Evolutionary conservation across 2,888 invertebrate genomes (phyloP).

Genomic region (Lasioglossum marginatum): DNA sequence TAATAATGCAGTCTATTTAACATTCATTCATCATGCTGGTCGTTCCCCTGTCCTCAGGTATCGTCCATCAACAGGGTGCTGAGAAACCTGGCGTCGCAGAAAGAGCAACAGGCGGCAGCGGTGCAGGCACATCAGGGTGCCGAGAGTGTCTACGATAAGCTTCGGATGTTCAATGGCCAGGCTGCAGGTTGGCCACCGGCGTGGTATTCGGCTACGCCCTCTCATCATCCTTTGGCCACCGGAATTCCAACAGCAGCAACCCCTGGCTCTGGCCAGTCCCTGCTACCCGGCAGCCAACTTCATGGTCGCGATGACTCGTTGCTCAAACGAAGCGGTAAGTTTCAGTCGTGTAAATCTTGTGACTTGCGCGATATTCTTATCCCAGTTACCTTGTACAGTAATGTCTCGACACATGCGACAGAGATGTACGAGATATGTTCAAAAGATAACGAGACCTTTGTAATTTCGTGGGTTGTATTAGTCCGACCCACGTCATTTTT

Average conservation of each 20-base stretch:
- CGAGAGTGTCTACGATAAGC: slow-evolving; percentile 97
- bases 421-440: too few relatives aligned
- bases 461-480: too few relatives aligned
- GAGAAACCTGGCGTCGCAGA: slow-evolving; percentile 97
- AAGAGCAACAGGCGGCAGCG: slow-evolving; percentile 94
- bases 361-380: neutral
- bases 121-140: slow-evolving; percentile 87
- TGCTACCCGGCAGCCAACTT: slow-evolving; percentile 85
- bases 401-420: too few relatives aligned
- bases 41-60: slow-evolving; percentile 88
- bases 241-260: slow-evolving; percentile 81
- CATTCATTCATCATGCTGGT: neutral
- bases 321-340: slow-evolving; percentile 82
- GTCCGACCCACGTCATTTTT: too few relatives aligned
- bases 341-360: neutral
- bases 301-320: slow-evolving; percentile 84
- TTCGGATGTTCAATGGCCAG: slow-evolving; percentile 97
- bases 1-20: neutral
- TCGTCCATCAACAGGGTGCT: slow-evolving; percentile 99
- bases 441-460: too few relatives aligned
- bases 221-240: slow-evolving; percentile 87
- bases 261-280: slow-evolving; percentile 82
- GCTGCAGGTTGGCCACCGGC: slow-evolving; percentile 92
- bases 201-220: slow-evolving; percentile 94
- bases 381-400: neutral